These are phyloP conservation scores for Hyla sarda DNA, from an alignment of 2,113 vertebrate genomes.

Conservation along the genomic window DNA sequence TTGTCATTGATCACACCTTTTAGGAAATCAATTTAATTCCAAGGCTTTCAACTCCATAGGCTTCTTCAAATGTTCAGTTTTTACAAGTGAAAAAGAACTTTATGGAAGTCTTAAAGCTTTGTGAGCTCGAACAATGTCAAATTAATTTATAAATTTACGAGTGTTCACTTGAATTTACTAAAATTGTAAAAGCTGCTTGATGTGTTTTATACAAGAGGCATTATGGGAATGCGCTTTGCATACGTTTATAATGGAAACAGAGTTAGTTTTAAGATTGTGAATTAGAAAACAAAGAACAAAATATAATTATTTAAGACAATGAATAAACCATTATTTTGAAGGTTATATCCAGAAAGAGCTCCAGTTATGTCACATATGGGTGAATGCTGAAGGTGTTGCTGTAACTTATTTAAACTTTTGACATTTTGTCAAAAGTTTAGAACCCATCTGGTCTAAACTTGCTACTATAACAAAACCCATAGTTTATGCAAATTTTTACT, in stretches of 20 bases:
- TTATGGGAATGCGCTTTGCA: background rate
- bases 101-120: background rate
- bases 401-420: no score
- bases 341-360: background rate
- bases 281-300: background rate
- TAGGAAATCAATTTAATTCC: background rate
- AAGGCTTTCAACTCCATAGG: background rate
- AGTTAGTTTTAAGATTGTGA: background rate
- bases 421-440: no score
- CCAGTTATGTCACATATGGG: no score
- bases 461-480: no score
- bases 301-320: background rate
- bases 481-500: no score
- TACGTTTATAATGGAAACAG: background rate
- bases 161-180: conserved; percentile 14
- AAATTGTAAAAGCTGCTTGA: background rate
- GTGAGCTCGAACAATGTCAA: background rate
- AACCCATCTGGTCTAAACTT: no score
- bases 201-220: background rate
- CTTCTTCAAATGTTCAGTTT: background rate
- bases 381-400: no score
- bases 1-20: conserved; percentile 1
- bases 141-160: background rate
- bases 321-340: background rate
- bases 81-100: no score